Conservation (phyloP, 2,113 vertebrate species). For the Brachyhypopomus occidentalis region DNA sequence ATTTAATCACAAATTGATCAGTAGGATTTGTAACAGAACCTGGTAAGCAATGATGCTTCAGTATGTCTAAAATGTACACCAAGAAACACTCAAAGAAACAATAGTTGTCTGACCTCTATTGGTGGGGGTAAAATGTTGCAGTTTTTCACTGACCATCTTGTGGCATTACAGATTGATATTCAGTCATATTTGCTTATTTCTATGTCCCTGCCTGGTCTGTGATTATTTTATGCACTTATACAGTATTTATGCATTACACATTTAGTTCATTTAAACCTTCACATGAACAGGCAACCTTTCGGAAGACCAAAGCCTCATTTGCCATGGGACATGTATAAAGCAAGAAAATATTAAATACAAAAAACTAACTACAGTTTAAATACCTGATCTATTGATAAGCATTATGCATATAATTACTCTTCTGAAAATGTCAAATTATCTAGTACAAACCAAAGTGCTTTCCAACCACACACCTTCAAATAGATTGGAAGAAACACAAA, state of each 20-base stretch:
- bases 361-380: too few species aligned
- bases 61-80: neutral
- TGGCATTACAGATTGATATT: slow-evolving; percentile 2
- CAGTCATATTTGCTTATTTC: neutral
- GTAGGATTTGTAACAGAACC: neutral
- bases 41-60: neutral
- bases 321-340: too few species aligned
- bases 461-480: neutral
- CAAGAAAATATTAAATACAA: too few species aligned
- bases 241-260: neutral
- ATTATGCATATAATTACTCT: too few species aligned
- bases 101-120: slow-evolving; percentile 29
- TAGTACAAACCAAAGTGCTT: neutral
- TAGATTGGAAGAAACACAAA: neutral
- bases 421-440: neutral
- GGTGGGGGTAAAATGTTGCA: slow-evolving; percentile 17
- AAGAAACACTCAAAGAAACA: neutral
- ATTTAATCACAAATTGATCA: neutral
- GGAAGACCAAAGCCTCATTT: too few species aligned
- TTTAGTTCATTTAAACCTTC: neutral
- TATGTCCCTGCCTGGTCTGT: neutral
- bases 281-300: too few species aligned
- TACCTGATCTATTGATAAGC: neutral
- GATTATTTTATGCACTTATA: neutral
- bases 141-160: slow-evolving; percentile 30